phyloP scores from a whole-genome alignment of 2,888 invertebrate species.

The Lapara coniferarum region DNA sequence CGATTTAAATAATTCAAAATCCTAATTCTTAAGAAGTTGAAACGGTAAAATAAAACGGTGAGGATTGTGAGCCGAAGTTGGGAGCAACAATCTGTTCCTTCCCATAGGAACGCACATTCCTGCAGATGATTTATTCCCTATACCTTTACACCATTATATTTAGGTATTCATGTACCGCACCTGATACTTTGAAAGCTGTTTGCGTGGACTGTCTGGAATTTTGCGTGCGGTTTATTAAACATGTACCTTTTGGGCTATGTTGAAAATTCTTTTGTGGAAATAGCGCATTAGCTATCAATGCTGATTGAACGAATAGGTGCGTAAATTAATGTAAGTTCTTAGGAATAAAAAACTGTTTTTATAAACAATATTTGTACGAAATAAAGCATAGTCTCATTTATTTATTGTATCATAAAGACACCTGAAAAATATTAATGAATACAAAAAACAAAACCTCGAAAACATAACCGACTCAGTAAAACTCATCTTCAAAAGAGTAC shows the following conservation, averaged over 20 bases:
- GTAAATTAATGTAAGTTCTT: too few species aligned
- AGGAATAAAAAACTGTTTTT: too few species aligned
- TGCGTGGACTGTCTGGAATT: slow-evolving; percentile 43
- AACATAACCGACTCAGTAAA: too few species aligned
- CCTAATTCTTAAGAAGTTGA: slow-evolving; percentile 22
- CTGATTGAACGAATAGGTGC: too few species aligned
- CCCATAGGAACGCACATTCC: slow-evolving; percentile 71
- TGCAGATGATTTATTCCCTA: slow-evolving; percentile 75
- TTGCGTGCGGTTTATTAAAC: neutral
- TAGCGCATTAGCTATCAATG: too few species aligned
- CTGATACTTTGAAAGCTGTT: slow-evolving; percentile 70
- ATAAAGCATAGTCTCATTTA: too few species aligned
- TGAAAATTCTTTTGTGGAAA: too few species aligned
- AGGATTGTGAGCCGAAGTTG: slow-evolving; percentile 29
- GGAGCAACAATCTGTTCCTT: slow-evolving; percentile 68
- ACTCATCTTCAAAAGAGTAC: neutral
- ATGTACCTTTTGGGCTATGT: too few species aligned
- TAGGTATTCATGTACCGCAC: slow-evolving; percentile 79
- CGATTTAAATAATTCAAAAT: slow-evolving; percentile 21
- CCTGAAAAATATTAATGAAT: neutral
- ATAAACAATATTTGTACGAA: too few species aligned
- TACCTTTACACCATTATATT: slow-evolving; percentile 77
- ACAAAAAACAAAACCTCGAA: neutral
- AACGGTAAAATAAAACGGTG: slow-evolving; percentile 37
- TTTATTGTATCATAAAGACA: too few species aligned